Evolutionary conservation across 2,797 vertebrate genomes (phyloP), one percentile per base, ranked within the genome.

Genomic region (Chloroceryle amazona): DNA sequence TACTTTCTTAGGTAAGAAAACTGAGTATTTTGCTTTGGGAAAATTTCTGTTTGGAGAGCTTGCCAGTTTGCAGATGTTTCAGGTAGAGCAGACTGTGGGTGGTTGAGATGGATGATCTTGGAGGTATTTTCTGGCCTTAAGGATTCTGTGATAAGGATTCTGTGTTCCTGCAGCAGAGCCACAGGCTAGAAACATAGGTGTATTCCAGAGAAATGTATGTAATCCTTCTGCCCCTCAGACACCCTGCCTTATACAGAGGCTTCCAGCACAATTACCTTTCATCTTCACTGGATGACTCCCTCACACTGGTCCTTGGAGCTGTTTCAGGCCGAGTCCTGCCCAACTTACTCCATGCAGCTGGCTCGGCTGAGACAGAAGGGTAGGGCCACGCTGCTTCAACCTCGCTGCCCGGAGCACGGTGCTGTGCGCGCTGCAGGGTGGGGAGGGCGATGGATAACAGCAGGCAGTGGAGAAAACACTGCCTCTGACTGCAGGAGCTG

Each of bases 111-210:
- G 28, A 52, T 52, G 28, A 52, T 29, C 28, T 52, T 20, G 28
- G 51, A 52, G 51, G 16, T 52, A 16, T 28, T 52, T 52, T 52
- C 51, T 15, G 17, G 28, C 51, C 26, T 17, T 29, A 11, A 52
- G 29, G 51, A 29, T 52, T 28, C 26, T 52, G 51, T 52, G 51
- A 52, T 52, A 28, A 52, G 16, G 26, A 52, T 28, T 52, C 51
- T 57, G 42, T 46, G 23, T 42, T 75, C 23, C 78, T 76, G 37
- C n/a, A 58, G 46, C 33, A 68, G 18, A 67, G 44, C n/a, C 25
- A 63, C 42, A 33, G 11, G 15, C 9, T 78, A 44, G 35, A 37
- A 83, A 26, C 19, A 18, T 11, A 18, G 13, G 3, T 0, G 0
- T 29, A 22, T 14, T 66, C 11, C 8, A 37, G 54, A 84, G 42